Base-by-base conservation (phyloP, 1,140 invertebrate species). In the Heterodera schachtii region DNA sequence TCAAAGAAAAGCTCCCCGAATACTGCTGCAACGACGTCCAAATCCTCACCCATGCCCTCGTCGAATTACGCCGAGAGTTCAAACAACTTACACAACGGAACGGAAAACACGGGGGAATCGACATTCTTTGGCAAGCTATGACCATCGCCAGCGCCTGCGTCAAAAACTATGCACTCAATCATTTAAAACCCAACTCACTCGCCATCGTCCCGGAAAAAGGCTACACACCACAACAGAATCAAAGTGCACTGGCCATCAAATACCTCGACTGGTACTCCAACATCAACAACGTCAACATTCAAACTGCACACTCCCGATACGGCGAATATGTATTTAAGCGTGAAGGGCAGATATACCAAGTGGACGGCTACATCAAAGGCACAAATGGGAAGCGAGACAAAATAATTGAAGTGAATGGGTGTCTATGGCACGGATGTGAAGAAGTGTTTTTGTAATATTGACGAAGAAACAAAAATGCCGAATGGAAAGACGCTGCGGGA, bases 181-280 rank as follows among this genome's bases (percentile, higher is more conserved):
- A 73, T n/a, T 19, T 73, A n/a, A n/a, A 73, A n/a, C 11, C 11
- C 4, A 47, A 73, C 43, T 13, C 43, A 13, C 19, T 73, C 5
- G 70, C 70, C 0, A 73, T 73, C 3, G 70, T 73, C 13, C 70
- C 70, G 47, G 70, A 73, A n/a, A 73, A 73, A n/a, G 70, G 70
- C 1, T 73, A 73, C 19, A 47, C 43, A 3, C 43, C 70, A 4
- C 47, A 47, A 19, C 43, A 73, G 13, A 73, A 73, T n/a, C 70
- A 73, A 73, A 73, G 70, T 4, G 70, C 43, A 73, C 13, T 73
- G 13, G 70, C 70, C 11, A 73, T 73, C 11, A 73, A 73, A 73
- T 73, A 73, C 47, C 70, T 73, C 19, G 70, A 73, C 47, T 73
- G 70, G 70, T 73, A 73, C 47, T 43, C 70, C 3, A 11, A 73